Base-by-base conservation (phyloP, 2,113 vertebrate genomes). In the Scortum barcoo region DNA sequence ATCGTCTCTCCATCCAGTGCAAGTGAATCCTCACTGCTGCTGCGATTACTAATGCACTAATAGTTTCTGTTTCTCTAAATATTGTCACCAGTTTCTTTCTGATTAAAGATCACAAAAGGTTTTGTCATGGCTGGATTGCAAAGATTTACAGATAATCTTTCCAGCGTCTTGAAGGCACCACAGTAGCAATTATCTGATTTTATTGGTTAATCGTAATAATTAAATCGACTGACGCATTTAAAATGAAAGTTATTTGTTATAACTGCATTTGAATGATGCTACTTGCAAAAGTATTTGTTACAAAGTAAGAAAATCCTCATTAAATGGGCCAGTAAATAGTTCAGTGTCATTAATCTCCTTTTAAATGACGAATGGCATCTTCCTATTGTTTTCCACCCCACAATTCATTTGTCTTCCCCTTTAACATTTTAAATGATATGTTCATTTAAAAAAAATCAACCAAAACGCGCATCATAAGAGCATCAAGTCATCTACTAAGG, bases 121-220 rank as follows among this genome's bases (percentile, higher is more conserved):
- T 3, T 42, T 13, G 11, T 30, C 3, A 33, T 17, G 28, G 19
- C 36, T 63, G 46, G 50, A 48, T 84, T 38, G 57, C 46, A 42
- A 46, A 56, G 48, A 67, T 56, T 26, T 46, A 22, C 0, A 61
- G 5, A 24, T 75, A 42, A 56, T 58, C 69, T 69, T 46, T 57
- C 11, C 54, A 8, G 57, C 71, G 50, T 42, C 38, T 58, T 17
- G 54, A 17, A 8, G 5, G 20, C 66, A 58, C 12, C 17, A 40
- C 22, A 78, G 73, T 42, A 61, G 30, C 68, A 68, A 46, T 81
- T 28, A 63, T 72, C n/a, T 0, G 6, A n/a, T 54, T 87, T 88
- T 53, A 81, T 3, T 13, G 14, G 12, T 60, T 50, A 24, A 56
- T 60, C 30, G 22, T 42, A 58, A 63, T 68, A 1, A 60, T 76